These are phyloP conservation scores for Poicephalus gulielmi DNA, from an alignment of 2,113 vertebrate species.

Conservation along the genomic window DNA sequence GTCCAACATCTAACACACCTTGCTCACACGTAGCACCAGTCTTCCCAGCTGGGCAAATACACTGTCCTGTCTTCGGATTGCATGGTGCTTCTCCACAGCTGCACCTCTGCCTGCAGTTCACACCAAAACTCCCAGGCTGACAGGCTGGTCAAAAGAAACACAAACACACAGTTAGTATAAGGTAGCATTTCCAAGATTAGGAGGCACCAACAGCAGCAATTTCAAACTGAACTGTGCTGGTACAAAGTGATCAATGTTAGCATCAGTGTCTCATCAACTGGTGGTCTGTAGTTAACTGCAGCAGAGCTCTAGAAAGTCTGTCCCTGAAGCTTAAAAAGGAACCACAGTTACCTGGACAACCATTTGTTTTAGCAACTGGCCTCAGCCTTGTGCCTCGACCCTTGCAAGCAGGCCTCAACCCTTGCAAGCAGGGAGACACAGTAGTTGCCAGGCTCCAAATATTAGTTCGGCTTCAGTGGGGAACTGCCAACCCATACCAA, in stretches of 20 bases:
- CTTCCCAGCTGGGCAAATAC: slow-evolving; percentile 75
- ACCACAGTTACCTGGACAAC: background rate
- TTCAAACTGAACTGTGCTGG: background rate
- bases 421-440: background rate
- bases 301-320: background rate
- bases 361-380: background rate
- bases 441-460: background rate
- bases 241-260: background rate
- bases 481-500: background rate
- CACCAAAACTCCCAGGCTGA: slow-evolving; percentile 54
- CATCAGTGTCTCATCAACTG: background rate
- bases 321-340: background rate
- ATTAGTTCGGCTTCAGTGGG: background rate
- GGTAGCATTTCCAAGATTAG: background rate
- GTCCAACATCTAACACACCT: background rate
- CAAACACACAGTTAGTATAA: background rate
- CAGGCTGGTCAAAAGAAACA: slow-evolving; percentile 61
- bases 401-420: background rate
- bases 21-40: slow-evolving; percentile 63
- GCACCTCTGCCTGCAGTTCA: slow-evolving; percentile 65
- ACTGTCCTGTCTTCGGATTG: slow-evolving; percentile 61
- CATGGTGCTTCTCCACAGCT: slow-evolving; percentile 62
- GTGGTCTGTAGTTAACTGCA: slow-evolving; percentile 34
- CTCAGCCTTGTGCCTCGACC: background rate
- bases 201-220: background rate